phyloP scores from a whole-genome alignment of 2,888 invertebrate species.

The Aplocera efformata region DNA sequence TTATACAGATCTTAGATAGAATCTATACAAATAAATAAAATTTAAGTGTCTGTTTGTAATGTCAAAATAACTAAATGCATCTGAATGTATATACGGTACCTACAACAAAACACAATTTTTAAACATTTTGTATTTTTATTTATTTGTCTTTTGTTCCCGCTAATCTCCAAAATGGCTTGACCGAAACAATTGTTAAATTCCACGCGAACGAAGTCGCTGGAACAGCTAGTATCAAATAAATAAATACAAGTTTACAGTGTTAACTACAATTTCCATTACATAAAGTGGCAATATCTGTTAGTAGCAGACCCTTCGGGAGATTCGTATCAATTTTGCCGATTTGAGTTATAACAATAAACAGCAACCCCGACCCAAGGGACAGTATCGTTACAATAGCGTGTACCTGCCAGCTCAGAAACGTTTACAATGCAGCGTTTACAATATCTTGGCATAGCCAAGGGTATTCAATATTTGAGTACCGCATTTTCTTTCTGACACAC shows the following conservation, averaged over 20 bases:
- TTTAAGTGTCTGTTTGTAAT: too few relatives aligned
- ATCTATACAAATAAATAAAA: too few relatives aligned
- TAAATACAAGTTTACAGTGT: neutral
- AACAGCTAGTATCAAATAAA: too few relatives aligned
- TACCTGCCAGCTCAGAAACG: constrained; percentile 61
- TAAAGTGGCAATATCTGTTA: constrained; percentile 41
- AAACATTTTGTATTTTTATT: too few relatives aligned
- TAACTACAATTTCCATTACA: constrained; percentile 14
- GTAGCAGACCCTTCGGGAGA: constrained; percentile 35
- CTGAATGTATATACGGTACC: too few relatives aligned
- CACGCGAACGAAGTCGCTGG: too few relatives aligned
- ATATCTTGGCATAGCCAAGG: constrained; percentile 33
- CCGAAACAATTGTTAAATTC: too few relatives aligned
- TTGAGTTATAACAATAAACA: constrained; percentile 41
- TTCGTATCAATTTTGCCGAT: constrained; percentile 43
- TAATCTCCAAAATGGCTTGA: too few relatives aligned
- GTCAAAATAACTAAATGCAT: too few relatives aligned
- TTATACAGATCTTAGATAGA: too few relatives aligned
- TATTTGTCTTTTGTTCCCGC: too few relatives aligned
- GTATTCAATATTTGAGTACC: constrained; percentile 16
- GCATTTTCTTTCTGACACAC: constrained; percentile 14
- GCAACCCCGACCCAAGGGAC: constrained; percentile 33
- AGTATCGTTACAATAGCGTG: constrained; percentile 40
- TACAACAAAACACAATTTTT: too few relatives aligned
- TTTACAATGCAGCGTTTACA: constrained; percentile 19